Conservation (phyloP, 2,888 invertebrate species). For the Acrobasis suavella region DNA sequence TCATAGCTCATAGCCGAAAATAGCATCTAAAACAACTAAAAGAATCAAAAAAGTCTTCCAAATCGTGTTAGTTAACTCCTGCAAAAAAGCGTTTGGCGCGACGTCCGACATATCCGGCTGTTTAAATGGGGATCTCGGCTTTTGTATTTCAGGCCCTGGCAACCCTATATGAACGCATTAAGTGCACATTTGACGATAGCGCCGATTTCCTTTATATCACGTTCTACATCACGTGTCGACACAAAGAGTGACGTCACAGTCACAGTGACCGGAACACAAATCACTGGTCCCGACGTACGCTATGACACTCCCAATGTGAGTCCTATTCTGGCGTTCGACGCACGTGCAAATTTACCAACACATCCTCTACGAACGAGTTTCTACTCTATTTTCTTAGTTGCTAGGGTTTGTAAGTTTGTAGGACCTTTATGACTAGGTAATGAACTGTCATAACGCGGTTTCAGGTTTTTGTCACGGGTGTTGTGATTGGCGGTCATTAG, state of each 20-base stretch:
- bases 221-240: constrained; percentile 34
- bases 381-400: background rate
- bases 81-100: too few relatives aligned
- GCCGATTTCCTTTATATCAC: constrained; percentile 28
- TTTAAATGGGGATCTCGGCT: too few relatives aligned
- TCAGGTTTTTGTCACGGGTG: too few relatives aligned
- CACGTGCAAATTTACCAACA: constrained; percentile 4
- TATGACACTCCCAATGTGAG: constrained; percentile 42
- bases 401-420: background rate
- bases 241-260: constrained; percentile 35
- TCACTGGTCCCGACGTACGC: constrained; percentile 32
- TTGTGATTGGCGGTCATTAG: constrained; percentile 12
- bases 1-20: too few relatives aligned
- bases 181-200: constrained; percentile 6
- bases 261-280: constrained; percentile 31
- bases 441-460: constrained; percentile 13
- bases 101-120: too few relatives aligned
- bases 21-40: too few relatives aligned
- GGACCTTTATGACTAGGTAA: background rate
- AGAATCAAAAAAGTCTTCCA: too few relatives aligned
- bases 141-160: too few relatives aligned
- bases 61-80: too few relatives aligned
- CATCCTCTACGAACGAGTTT: background rate
- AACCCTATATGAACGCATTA: background rate
- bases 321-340: constrained; percentile 22